Conservation (phyloP, 2,888 invertebrate genomes). For the Pogonocherus hispidulus region DNA sequence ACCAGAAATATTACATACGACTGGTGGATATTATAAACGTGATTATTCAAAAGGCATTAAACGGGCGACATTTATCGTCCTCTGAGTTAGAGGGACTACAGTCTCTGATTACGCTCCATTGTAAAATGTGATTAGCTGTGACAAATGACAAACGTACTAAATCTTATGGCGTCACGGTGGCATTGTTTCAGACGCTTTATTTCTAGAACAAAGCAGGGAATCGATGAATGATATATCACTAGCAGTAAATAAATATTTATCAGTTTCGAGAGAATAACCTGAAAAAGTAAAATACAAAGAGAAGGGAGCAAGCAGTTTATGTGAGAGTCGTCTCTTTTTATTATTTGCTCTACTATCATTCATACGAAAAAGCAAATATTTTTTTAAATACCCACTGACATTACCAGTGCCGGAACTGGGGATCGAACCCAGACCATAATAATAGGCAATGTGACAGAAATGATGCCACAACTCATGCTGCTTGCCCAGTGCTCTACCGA, state of each 20-base stretch:
- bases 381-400: too few species aligned
- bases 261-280: background rate
- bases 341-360: too few species aligned
- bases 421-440: too few species aligned
- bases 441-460: too few species aligned
- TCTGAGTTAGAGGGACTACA: constrained; percentile 27
- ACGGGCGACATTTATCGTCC: constrained; percentile 36
- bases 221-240: constrained; percentile 5
- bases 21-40: constrained; percentile 21
- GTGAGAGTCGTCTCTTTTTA: too few species aligned
- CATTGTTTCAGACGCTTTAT: constrained; percentile 22
- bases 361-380: too few species aligned
- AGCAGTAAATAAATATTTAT: constrained; percentile 3
- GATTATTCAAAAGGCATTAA: constrained; percentile 38
- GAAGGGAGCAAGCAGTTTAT: background rate
- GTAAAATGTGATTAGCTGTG: constrained; percentile 34
- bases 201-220: constrained; percentile 11
- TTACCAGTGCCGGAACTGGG: too few species aligned
- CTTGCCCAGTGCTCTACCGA: too few species aligned
- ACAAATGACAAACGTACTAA: constrained; percentile 35
- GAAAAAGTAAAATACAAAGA: background rate
- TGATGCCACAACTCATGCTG: too few species aligned
- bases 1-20: constrained; percentile 24
- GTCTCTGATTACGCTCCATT: constrained; percentile 38
- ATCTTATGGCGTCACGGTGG: constrained; percentile 27